Evolutionary conservation across 64 coral and sea anemone species (phyloP).

Genomic region (Montipora sp.): DNA sequence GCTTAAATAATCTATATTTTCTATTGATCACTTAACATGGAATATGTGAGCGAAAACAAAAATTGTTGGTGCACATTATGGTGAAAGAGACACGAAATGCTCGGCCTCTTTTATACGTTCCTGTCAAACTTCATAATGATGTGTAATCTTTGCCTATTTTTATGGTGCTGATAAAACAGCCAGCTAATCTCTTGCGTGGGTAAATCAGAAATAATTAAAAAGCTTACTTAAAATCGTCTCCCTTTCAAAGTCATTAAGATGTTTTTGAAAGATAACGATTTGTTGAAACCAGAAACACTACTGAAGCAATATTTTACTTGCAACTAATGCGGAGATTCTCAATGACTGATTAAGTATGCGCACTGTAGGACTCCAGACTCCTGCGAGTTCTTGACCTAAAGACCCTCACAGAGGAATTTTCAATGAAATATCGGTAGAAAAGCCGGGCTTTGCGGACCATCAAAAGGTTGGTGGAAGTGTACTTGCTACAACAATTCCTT

Average conservation of each 20-base stretch:
- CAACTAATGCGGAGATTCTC: not conserved
- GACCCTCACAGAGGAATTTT: not conserved
- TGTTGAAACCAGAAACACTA: not conserved
- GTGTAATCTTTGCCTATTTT: slow-evolving; percentile 21
- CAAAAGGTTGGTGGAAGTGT: too few relatives aligned
- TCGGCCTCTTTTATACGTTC: not conserved
- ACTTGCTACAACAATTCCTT: too few relatives aligned
- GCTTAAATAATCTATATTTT: too few relatives aligned
- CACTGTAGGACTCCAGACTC: not conserved
- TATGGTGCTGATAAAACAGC: not conserved
- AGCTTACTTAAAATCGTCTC: not conserved
- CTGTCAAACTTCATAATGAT: slow-evolving; percentile 10
- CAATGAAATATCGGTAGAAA: not conserved
- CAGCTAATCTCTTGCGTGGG: not conserved
- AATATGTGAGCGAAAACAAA: not conserved
- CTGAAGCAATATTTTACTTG: not conserved
- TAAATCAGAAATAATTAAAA: slow-evolving; percentile 26
- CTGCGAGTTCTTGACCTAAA: not conserved
- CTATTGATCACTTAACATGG: too few relatives aligned
- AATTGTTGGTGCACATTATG: not conserved
- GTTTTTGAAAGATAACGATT: not conserved
- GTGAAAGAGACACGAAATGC: not conserved
- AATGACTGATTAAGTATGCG: not conserved
- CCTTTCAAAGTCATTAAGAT: not conserved
- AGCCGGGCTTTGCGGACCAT: not conserved